These are phyloP conservation scores for Drosophila diplacantha DNA, from an alignment of 2,888 invertebrate genomes.

Conservation along the genomic window DNA sequence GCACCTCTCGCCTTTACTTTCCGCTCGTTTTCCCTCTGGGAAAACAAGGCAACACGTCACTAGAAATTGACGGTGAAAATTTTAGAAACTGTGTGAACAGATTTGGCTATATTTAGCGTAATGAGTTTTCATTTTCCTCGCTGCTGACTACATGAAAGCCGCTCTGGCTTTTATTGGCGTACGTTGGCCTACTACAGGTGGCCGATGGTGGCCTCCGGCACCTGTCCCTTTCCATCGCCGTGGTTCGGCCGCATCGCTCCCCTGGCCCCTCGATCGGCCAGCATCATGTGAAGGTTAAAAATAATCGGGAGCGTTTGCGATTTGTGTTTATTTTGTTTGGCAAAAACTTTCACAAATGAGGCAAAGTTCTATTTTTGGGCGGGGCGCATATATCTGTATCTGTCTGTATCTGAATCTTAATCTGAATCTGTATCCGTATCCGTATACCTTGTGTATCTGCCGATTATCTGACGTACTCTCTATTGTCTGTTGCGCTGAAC, in stretches of 20 bases:
- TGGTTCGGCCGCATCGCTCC: background rate
- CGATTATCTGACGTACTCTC: slow-evolving; percentile 61
- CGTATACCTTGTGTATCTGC: slow-evolving; percentile 41
- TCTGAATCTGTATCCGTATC: slow-evolving; percentile 25
- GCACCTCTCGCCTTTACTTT: slow-evolving; percentile 11
- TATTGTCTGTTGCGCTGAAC: slow-evolving; percentile 57
- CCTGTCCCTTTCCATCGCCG: slow-evolving; percentile 2
- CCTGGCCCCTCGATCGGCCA: slow-evolving; percentile 15
- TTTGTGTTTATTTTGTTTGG: slow-evolving; percentile 51
- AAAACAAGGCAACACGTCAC: slow-evolving; percentile 35
- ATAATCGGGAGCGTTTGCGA: slow-evolving; percentile 47
- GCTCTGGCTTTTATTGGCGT: slow-evolving; percentile 41
- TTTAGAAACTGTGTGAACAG: slow-evolving; percentile 36
- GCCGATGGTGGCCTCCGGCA: slow-evolving; percentile 21
- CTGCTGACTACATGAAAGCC: slow-evolving; percentile 24
- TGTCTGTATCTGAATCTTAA: slow-evolving; percentile 15
- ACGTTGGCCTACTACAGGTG: slow-evolving; percentile 64
- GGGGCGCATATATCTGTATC: slow-evolving; percentile 29
- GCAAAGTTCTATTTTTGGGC: slow-evolving; percentile 69
- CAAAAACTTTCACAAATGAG: slow-evolving; percentile 65
- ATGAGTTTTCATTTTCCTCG: slow-evolving; percentile 62
- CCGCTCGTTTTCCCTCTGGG: slow-evolving; percentile 2
- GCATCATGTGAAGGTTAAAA: slow-evolving; percentile 62
- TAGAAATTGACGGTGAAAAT: slow-evolving; percentile 25
- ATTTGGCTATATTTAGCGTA: slow-evolving; percentile 63